Base-by-base conservation (phyloP, 1,140 invertebrate genomes). In the Pinna nobilis region DNA sequence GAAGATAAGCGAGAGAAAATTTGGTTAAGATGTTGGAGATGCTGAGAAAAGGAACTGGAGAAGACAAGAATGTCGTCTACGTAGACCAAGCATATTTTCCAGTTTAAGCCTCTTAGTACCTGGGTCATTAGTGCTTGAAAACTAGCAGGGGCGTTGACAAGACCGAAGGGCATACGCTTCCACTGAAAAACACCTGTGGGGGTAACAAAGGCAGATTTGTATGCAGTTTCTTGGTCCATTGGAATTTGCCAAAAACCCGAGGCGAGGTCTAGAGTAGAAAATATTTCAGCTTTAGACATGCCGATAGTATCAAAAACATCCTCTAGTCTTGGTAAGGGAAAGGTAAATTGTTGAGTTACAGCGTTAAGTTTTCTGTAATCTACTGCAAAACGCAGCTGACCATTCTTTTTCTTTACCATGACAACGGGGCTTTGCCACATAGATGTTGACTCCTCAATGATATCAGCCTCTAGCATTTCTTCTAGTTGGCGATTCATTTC, bases 131-230 rank as follows among this genome's bases (percentile, higher is more conserved):
- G 35, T 18, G 50, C 35, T 41, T 76, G 65, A 53, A 75, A 80
- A 1, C 63, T 20, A 23, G 55, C 47, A 32, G 76, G 51, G 20
- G 75, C 70, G 25, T 68, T 73, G 3, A 32, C 37, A 15, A 78
- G 25, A 23, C 76, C 76, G 51, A 75, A 78, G 6, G 71, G 71
- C 25, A 70, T 47, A 0, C 53, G 18, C 30, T 71, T 65, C 44
- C 65, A 74, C 20, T 70, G 57, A 49, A 39, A 75, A 0, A 70
- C 23, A 13, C 72, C 71, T 20, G 37, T 39, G 0, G 60, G 64
- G 0, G 75, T 77, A 0, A 70, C 60, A 76, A 76, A 76, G 0
- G 73, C 74, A 35, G 70, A 50, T 47, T 80, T 80, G 5, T 78
- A 25, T 60, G 50, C 53, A 5, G 74, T 65, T 15, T 41, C 39